Evolutionary conservation across 2,113 vertebrate genomes (phyloP).

Genomic region (Rhinogobius similis): DNA sequence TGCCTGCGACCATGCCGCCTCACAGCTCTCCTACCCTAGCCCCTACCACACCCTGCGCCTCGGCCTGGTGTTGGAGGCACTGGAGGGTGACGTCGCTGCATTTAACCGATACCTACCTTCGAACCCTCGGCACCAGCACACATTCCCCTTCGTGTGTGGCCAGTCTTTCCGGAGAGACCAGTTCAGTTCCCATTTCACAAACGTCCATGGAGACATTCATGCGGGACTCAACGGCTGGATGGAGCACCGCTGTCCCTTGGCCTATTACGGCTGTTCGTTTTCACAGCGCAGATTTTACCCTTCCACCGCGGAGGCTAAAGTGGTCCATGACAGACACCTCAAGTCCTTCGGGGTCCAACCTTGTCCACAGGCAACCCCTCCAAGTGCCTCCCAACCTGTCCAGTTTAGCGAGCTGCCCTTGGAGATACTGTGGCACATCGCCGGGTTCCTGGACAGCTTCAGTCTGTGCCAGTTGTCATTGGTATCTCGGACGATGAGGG

Average conservation of each 20-base stretch:
- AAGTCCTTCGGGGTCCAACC: slow-evolving; percentile 92
- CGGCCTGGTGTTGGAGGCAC: slow-evolving; percentile 90
- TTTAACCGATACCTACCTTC: slow-evolving; percentile 60
- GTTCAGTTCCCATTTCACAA: slow-evolving; percentile 96
- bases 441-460: slow-evolving; percentile 95
- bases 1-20: slow-evolving; percentile 94
- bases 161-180: slow-evolving; percentile 95
- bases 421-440: slow-evolving; percentile 92
- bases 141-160: slow-evolving; percentile 97
- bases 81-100: slow-evolving; percentile 68
- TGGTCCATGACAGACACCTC: slow-evolving; percentile 91
- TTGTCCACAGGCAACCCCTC: slow-evolving; percentile 63
- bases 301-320: slow-evolving; percentile 83
- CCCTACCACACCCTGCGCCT: slow-evolving; percentile 92
- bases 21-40: slow-evolving; percentile 93
- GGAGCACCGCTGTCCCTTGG: slow-evolving; percentile 95
- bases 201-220: slow-evolving; percentile 96
- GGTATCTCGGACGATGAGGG: slow-evolving; percentile 93
- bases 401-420: slow-evolving; percentile 90
- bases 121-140: slow-evolving; percentile 72
- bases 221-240: slow-evolving; percentile 98
- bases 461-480: slow-evolving; percentile 94
- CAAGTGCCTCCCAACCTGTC: slow-evolving; percentile 78
- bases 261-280: slow-evolving; percentile 96
- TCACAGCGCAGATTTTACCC: slow-evolving; percentile 95